Evolutionary conservation across 2,888 invertebrate genomes (phyloP).

Genomic region (Xylocampa areola): DNA sequence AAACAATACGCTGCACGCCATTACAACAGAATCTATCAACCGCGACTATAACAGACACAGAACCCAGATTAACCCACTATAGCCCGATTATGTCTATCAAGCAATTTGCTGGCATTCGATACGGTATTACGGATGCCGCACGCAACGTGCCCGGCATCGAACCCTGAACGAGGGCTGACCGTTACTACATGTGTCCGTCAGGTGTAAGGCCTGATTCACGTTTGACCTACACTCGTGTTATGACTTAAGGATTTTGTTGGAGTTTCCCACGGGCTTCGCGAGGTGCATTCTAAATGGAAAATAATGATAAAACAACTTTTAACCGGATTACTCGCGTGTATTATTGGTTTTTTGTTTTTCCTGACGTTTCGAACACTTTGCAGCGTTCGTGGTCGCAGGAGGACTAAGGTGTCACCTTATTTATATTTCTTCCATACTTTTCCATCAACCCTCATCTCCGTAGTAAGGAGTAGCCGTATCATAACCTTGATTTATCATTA

Average conservation of each 20-base stretch:
- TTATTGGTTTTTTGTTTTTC: too few species aligned
- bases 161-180: conserved; percentile 55
- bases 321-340: too few species aligned
- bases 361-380: too few species aligned
- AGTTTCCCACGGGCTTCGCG: conserved; percentile 11
- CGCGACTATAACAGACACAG: conserved; percentile 22
- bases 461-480: too few species aligned
- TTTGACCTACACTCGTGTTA: conserved; percentile 41
- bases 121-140: conserved; percentile 51
- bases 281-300: conserved; percentile 23
- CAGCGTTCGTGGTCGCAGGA: too few species aligned
- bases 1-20: not conserved
- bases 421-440: too few species aligned
- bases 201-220: conserved; percentile 53
- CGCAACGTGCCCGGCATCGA: conserved; percentile 48
- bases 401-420: too few species aligned
- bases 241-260: conserved; percentile 26
- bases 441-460: too few species aligned
- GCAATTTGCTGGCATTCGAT: conserved; percentile 40
- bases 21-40: conserved; percentile 12
- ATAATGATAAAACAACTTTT: too few species aligned
- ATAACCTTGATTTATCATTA: too few species aligned
- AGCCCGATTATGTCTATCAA: conserved; percentile 50
- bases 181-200: conserved; percentile 65
- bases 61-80: conserved; percentile 30